A percentile compares a stretch with the other conserved stretches of the same genome.
phyloP scores from a whole-genome alignment of 2,113 vertebrate genomes.

The Amphiprion ocellaris region DNA sequence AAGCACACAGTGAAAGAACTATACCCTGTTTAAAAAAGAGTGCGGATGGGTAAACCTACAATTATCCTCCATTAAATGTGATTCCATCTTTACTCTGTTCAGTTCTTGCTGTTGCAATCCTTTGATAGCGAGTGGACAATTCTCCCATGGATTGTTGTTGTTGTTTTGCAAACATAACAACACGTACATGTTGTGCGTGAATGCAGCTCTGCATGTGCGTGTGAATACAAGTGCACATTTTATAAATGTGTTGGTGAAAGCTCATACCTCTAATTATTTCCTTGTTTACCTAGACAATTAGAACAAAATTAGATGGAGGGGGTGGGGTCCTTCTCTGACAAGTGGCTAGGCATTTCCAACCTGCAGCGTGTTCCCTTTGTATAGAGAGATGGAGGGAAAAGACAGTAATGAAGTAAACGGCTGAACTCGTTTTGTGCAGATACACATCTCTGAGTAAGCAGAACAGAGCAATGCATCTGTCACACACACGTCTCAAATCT shows the following conservation, averaged over 20 bases:
- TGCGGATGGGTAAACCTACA: slow-evolving; percentile 3
- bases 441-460: slow-evolving; percentile 4
- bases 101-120: slow-evolving; percentile 12
- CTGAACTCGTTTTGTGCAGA: slow-evolving; percentile 12
- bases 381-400: neutral
- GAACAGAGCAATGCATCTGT: neutral
- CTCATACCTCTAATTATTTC: slow-evolving; percentile 45
- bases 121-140: slow-evolving; percentile 15
- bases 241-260: slow-evolving; percentile 33
- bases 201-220: neutral
- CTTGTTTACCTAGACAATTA: slow-evolving; percentile 52
- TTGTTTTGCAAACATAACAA: neutral
- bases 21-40: neutral
- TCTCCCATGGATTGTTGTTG: slow-evolving; percentile 12
- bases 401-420: neutral
- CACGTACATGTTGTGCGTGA: neutral
- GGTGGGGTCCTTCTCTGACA: slow-evolving; percentile 19
- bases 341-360: slow-evolving; percentile 6
- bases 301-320: slow-evolving; percentile 14
- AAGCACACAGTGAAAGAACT: neutral
- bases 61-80: slow-evolving; percentile 24
- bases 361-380: neutral
- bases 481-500: neutral
- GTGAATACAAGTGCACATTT: slow-evolving; percentile 1
- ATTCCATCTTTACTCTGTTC: slow-evolving; percentile 4